phyloP scores from a whole-genome alignment of 2,888 invertebrate genomes.

The Noctuana brunneofusca region DNA sequence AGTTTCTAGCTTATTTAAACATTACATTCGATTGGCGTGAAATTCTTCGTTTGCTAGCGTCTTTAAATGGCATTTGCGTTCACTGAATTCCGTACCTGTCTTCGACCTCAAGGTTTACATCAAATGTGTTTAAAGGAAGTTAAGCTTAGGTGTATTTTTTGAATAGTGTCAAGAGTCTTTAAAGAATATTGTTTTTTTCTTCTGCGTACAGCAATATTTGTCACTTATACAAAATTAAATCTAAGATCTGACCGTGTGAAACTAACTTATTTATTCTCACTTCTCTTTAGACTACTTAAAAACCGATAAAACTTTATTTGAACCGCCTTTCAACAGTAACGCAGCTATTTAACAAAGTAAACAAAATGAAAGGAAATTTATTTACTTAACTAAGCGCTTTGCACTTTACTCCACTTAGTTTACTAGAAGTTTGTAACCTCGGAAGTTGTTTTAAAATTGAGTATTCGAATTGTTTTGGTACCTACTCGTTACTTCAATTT shows the following conservation, averaged over 20 bases:
- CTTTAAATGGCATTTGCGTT: not conserved
- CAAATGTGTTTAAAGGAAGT: not conserved
- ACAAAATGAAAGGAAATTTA: slow-evolving; percentile 31
- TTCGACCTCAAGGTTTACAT: not conserved
- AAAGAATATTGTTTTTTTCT: not conserved
- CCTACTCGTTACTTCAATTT: not conserved
- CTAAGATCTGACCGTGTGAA: not conserved
- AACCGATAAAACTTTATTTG: slow-evolving; percentile 18
- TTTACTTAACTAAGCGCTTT: slow-evolving; percentile 26
- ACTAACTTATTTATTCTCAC: slow-evolving; percentile 5
- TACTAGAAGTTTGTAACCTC: slow-evolving; percentile 11
- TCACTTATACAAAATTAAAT: not conserved
- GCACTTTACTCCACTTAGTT: slow-evolving; percentile 18
- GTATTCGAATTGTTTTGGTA: not conserved
- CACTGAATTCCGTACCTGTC: not conserved
- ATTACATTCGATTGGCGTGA: slow-evolving; percentile 18
- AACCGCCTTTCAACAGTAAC: slow-evolving; percentile 14
- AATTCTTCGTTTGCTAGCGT: slow-evolving; percentile 15
- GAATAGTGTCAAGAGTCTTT: too few relatives aligned
- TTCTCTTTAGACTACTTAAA: slow-evolving; percentile 3
- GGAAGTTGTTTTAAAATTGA: not conserved
- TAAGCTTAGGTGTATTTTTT: not conserved
- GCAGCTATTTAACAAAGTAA: slow-evolving; percentile 20
- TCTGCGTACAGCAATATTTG: not conserved
- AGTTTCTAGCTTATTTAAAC: slow-evolving; percentile 16